A percentile compares a stretch with the other conserved stretches of the same genome.
Conservation (phyloP, 2,797 vertebrate genomes). For the Etheostoma perlongum region DNA sequence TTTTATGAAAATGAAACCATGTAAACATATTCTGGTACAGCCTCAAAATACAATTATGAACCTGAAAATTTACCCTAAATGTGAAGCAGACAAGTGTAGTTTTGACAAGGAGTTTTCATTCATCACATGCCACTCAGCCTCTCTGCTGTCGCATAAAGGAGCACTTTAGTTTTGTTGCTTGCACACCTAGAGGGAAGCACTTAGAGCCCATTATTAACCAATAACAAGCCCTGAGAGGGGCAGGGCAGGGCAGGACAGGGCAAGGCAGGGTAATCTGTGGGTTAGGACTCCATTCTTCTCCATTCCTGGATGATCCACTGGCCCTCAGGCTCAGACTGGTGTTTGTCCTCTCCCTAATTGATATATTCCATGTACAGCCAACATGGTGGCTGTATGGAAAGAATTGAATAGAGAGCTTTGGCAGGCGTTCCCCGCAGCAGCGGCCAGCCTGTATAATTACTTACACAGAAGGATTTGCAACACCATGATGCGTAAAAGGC, state of each 20-base stretch:
- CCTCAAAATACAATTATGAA: too few relatives aligned
- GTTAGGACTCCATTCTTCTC: slow-evolving; percentile 38
- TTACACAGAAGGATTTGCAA: slow-evolving; percentile 45
- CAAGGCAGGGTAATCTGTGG: slow-evolving; percentile 11
- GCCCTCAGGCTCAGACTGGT: slow-evolving; percentile 34
- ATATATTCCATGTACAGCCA: slow-evolving; percentile 22
- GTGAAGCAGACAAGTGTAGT: slow-evolving; percentile 1
- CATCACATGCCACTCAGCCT: slow-evolving; percentile 30
- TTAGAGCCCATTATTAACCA: slow-evolving; percentile 74
- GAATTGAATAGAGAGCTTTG: slow-evolving; percentile 24
- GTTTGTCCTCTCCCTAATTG: slow-evolving; percentile 49
- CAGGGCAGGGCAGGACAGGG: slow-evolving; percentile 18
- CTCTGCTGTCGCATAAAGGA: slow-evolving; percentile 63
- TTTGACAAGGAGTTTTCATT: slow-evolving; percentile 14
- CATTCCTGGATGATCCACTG: slow-evolving; percentile 41
- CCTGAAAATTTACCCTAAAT: not conserved
- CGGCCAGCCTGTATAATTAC: not conserved
- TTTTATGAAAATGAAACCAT: too few relatives aligned
- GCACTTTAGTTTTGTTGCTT: slow-evolving; percentile 62
- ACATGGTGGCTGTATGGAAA: not conserved
- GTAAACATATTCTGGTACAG: too few relatives aligned
- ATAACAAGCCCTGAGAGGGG: slow-evolving; percentile 60
- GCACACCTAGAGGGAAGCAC: slow-evolving; percentile 61
- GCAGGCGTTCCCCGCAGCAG: slow-evolving; percentile 20
- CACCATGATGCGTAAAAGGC: slow-evolving; percentile 23